These are phyloP conservation scores for Petrosia ficiformis DNA, from an alignment of 37 sponge, comb jelly and placozoan genomes.

Conservation along the genomic window DNA sequence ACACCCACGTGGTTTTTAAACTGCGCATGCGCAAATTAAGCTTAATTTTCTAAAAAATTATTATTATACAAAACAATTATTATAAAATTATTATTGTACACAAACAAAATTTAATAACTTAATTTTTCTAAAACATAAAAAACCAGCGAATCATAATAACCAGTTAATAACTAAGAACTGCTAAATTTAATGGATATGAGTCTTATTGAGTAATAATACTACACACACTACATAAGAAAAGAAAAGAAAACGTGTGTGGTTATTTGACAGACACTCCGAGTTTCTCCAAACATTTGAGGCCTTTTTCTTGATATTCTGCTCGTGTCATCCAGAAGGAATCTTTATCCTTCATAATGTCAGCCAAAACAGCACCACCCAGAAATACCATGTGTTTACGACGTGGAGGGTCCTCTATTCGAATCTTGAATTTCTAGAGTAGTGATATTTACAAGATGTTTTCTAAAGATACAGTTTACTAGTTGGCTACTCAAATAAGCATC, in stretches of 20 bases:
- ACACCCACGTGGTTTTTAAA: too few relatives aligned
- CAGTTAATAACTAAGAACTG: too few relatives aligned
- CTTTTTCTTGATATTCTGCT: slow-evolving; percentile 96
- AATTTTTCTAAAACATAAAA: too few relatives aligned
- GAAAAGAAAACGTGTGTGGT: not conserved
- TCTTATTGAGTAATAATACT: too few relatives aligned
- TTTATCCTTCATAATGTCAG: slow-evolving; percentile 98
- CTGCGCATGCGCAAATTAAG: too few relatives aligned
- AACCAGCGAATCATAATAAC: too few relatives aligned
- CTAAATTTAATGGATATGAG: too few relatives aligned
- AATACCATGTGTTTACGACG: slow-evolving; percentile 99
- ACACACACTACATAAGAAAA: slow-evolving; percentile 10
- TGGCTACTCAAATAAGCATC: too few relatives aligned
- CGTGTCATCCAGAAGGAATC: slow-evolving; percentile 98
- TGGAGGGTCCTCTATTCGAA: slow-evolving; percentile 99
- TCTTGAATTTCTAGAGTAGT: slow-evolving; percentile 93
- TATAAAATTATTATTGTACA: too few relatives aligned
- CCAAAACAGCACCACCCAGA: slow-evolving; percentile 97
- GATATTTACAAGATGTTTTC: not conserved
- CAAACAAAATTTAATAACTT: too few relatives aligned
- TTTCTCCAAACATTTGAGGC: slow-evolving; percentile 95
- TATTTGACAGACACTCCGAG: slow-evolving; percentile 87
- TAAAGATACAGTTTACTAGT: not conserved
- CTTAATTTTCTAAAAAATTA: too few relatives aligned
- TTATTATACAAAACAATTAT: too few relatives aligned